Evolutionary conservation across 2,797 vertebrate genomes (phyloP).

Genomic region (Siniperca undulata): DNA sequence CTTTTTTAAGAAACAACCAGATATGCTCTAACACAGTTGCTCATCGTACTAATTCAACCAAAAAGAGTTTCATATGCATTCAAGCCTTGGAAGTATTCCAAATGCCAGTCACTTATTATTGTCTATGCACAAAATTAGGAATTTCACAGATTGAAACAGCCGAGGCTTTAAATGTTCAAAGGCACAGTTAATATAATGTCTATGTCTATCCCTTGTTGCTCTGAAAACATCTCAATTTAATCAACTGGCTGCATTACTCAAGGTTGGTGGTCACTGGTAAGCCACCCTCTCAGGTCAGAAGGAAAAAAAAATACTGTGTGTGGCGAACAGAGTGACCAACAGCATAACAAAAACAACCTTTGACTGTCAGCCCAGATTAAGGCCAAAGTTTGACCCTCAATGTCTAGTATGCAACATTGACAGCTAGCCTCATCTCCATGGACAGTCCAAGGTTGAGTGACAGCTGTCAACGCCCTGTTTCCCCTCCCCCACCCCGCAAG

Average conservation of each 20-base stretch:
- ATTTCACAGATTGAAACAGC: conserved; percentile 3
- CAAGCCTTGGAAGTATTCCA: neutral
- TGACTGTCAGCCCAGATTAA: conserved; percentile 60
- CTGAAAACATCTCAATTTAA: conserved; percentile 23
- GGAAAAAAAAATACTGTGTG: conserved; percentile 5
- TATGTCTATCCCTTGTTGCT: neutral
- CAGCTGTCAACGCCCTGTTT: conserved; percentile 59
- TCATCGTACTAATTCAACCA: neutral
- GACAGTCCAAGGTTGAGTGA: conserved; percentile 62
- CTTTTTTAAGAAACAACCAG: conserved; percentile 1
- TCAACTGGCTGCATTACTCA: conserved; percentile 5
- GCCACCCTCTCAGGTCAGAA: neutral
- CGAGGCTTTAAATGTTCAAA: conserved; percentile 20
- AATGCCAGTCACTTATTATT: neutral
- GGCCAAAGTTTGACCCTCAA: conserved; percentile 62
- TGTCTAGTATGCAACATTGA: conserved; percentile 36
- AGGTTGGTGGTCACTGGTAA: conserved; percentile 14
- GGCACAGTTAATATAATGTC: conserved; percentile 27
- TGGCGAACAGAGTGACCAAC: conserved; percentile 20
- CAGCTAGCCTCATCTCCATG: conserved; percentile 44
- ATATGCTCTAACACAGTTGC: neutral
- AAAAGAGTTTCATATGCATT: neutral
- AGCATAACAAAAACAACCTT: conserved; percentile 46
- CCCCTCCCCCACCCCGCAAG: conserved; percentile 47
- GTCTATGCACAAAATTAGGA: neutral